Evolutionary conservation across 2,113 vertebrate species (phyloP).

Genomic region (Cyanoramphus novaezelandiae): DNA sequence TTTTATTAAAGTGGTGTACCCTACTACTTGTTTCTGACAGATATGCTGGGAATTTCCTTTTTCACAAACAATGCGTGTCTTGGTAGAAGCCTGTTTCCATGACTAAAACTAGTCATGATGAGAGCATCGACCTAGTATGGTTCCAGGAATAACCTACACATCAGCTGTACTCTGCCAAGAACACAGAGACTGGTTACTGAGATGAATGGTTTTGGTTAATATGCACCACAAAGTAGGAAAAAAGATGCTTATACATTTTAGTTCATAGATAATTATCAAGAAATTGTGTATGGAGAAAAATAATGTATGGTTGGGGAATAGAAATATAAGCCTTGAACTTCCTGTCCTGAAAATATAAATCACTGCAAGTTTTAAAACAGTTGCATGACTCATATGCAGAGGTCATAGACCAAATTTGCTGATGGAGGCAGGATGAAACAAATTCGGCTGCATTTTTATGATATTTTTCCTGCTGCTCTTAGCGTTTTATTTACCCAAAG

Average conservation of each 20-base stretch:
- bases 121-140: slow-evolving; percentile 11
- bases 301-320: slow-evolving; percentile 57
- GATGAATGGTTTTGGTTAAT: slow-evolving; percentile 69
- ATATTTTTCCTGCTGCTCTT: slow-evolving; percentile 64
- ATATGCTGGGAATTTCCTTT: slow-evolving; percentile 43
- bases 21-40: slow-evolving; percentile 18
- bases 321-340: slow-evolving; percentile 67
- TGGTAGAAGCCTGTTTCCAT: slow-evolving; percentile 60
- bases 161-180: slow-evolving; percentile 28
- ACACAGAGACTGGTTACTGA: slow-evolving; percentile 37
- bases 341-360: slow-evolving; percentile 68
- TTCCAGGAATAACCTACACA: slow-evolving; percentile 66
- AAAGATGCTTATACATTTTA: slow-evolving; percentile 58
- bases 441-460: slow-evolving; percentile 68
- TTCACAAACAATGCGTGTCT: slow-evolving; percentile 35
- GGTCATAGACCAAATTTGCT: slow-evolving; percentile 71
- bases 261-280: slow-evolving; percentile 64
- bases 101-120: slow-evolving; percentile 62
- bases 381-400: slow-evolving; percentile 68
- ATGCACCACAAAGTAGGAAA: slow-evolving; percentile 33
- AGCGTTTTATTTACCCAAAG: slow-evolving; percentile 65
- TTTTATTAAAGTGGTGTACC: neutral
- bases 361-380: slow-evolving; percentile 62
- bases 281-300: slow-evolving; percentile 56
- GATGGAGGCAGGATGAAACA: slow-evolving; percentile 68